These are phyloP conservation scores for Graphium colonna DNA, from an alignment of 2,888 invertebrate genomes.

Conservation along the genomic window DNA sequence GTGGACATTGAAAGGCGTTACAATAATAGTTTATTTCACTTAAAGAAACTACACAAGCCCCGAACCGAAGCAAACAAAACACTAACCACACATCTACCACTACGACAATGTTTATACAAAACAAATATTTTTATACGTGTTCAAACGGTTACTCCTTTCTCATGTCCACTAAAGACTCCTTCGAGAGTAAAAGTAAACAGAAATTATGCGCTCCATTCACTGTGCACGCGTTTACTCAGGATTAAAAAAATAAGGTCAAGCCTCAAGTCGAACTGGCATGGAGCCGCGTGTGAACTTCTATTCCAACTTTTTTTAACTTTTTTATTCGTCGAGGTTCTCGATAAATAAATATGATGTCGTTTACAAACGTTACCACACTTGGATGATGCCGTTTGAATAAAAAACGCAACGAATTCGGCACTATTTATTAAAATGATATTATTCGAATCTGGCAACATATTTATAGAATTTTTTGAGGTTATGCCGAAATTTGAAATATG, in stretches of 20 bases:
- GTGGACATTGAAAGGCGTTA: no score
- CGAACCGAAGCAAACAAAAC: slow-evolving; percentile 32
- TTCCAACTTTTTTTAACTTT: slow-evolving; percentile 12
- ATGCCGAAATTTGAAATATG: no score
- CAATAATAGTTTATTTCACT: background rate
- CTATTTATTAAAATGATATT: no score
- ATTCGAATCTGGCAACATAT: no score
- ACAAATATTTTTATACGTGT: slow-evolving; percentile 53
- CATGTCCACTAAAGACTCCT: slow-evolving; percentile 55
- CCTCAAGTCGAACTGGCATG: slow-evolving; percentile 19
- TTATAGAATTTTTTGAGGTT: no score
- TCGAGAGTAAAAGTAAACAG: slow-evolving; percentile 68
- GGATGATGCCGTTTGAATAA: background rate
- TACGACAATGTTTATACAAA: slow-evolving; percentile 47
- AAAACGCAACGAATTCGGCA: background rate
- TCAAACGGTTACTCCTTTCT: slow-evolving; percentile 57
- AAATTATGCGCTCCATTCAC: slow-evolving; percentile 72
- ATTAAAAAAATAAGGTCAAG: slow-evolving; percentile 38
- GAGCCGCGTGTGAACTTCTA: slow-evolving; percentile 26
- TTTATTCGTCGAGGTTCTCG: no score
- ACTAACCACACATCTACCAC: slow-evolving; percentile 43
- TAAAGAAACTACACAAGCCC: slow-evolving; percentile 13
- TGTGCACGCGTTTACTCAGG: slow-evolving; percentile 54
- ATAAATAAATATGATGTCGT: slow-evolving; percentile 23
- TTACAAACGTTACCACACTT: slow-evolving; percentile 3